Conservation (phyloP, 53 echinoderm and acorn worm genomes). For the Holothuria leucospilota region DNA sequence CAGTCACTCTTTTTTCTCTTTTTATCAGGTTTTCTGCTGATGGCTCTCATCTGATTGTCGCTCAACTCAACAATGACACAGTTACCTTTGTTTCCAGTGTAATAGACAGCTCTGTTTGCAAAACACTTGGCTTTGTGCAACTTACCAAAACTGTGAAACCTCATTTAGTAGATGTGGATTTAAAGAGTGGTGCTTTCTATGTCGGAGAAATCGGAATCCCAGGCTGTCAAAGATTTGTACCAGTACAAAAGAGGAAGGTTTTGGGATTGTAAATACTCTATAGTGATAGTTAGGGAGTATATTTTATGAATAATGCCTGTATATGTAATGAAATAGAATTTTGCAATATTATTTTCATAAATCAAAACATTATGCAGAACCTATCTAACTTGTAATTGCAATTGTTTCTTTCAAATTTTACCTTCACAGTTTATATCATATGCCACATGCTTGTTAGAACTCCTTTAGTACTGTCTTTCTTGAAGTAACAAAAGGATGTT, state of each 20-base stretch:
- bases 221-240: slow-evolving; percentile 80
- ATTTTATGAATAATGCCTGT: too few species aligned
- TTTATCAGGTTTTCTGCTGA: slow-evolving; percentile 79
- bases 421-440: too few species aligned
- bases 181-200: slow-evolving; percentile 79
- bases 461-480: too few species aligned
- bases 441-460: too few species aligned
- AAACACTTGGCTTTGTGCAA: slow-evolving; percentile 66
- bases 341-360: too few species aligned
- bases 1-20: not conserved
- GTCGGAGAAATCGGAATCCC: slow-evolving; percentile 78
- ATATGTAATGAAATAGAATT: too few species aligned
- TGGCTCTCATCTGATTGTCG: slow-evolving; percentile 85
- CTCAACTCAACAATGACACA: slow-evolving; percentile 76
- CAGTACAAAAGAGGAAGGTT: not conserved
- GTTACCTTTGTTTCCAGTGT: slow-evolving; percentile 74
- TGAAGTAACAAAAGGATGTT: too few species aligned
- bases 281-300: too few species aligned
- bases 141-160: slow-evolving; percentile 66
- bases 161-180: slow-evolving; percentile 88
- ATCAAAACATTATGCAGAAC: too few species aligned
- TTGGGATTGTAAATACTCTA: too few species aligned
- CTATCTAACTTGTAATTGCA: too few species aligned
- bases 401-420: too few species aligned
- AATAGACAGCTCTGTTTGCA: slow-evolving; percentile 66